These are phyloP conservation scores for Sogatella furcifera DNA, from an alignment of 1,140 invertebrate species.

Conservation along the genomic window DNA sequence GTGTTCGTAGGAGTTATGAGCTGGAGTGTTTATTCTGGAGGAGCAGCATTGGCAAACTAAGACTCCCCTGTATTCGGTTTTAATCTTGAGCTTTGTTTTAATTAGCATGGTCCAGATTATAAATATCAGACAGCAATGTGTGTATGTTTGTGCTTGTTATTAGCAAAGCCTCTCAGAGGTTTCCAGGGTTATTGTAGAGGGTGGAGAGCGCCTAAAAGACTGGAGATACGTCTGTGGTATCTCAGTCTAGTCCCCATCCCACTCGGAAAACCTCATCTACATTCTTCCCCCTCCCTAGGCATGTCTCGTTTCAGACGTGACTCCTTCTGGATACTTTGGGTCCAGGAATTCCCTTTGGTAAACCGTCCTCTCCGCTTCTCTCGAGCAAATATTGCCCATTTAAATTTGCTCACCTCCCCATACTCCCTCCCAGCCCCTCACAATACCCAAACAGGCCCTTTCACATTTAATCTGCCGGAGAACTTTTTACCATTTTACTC, in stretches of 20 bases:
- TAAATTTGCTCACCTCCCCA: background rate
- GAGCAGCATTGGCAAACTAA: no score
- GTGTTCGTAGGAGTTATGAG: background rate
- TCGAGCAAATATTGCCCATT: background rate
- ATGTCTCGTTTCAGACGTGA: no score
- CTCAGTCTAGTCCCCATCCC: no score
- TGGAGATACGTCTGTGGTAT: no score
- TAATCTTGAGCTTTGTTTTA: conserved; percentile 1
- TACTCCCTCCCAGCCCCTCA: no score
- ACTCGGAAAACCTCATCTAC: no score
- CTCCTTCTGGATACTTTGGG: no score
- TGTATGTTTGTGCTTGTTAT: background rate
- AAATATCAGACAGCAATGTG: background rate
- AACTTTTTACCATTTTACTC: no score
- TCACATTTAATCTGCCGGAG: background rate
- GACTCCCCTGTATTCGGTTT: background rate
- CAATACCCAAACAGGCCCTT: background rate
- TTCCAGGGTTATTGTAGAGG: no score
- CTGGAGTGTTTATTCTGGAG: no score
- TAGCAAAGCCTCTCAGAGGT: background rate
- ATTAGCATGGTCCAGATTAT: background rate
- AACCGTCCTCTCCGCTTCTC: background rate
- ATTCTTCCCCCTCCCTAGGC: no score
- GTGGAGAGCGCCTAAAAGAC: no score
- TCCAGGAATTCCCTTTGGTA: background rate